A percentile compares a stretch with the other conserved stretches of the same genome.
Conservation (phyloP, 2,888 invertebrate species). For the Drosophila bunnanda region DNA sequence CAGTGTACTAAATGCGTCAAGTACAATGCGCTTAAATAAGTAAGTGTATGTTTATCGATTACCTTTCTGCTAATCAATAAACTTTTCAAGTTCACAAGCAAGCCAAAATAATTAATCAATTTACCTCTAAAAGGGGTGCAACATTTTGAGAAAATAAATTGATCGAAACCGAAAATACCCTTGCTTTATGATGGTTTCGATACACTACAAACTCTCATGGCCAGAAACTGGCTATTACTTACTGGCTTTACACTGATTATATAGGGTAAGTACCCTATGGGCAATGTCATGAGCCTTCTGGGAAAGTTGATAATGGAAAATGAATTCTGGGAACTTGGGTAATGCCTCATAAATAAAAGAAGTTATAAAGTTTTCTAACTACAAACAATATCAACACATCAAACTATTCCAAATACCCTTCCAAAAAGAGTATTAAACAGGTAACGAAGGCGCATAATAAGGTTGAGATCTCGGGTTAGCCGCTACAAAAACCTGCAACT, state of each 20-base stretch:
- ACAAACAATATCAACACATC: not conserved
- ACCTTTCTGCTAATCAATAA: constrained; percentile 36
- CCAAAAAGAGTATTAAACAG: constrained; percentile 8
- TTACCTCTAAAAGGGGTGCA: constrained; percentile 2
- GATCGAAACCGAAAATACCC: not conserved
- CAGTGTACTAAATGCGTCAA: constrained; percentile 32
- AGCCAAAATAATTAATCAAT: constrained; percentile 35
- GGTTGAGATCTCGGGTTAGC: constrained; percentile 33
- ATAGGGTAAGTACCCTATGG: not conserved
- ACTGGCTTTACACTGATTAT: not conserved
- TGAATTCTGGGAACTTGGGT: not conserved
- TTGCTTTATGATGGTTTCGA: not conserved
- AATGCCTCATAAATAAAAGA: too few relatives aligned
- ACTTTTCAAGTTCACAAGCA: constrained; percentile 69
- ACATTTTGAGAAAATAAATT: not conserved
- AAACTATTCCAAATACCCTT: not conserved
- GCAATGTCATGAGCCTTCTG: not conserved
- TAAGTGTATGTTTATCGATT: constrained; percentile 20
- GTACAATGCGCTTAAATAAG: constrained; percentile 8
- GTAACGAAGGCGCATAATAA: not conserved
- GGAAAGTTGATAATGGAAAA: constrained; percentile 3
- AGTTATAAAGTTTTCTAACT: not conserved
- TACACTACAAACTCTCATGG: not conserved
- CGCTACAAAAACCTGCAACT: constrained; percentile 55
- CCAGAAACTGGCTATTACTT: not conserved